Conservation (phyloP, 2,113 vertebrate species). For the Amphilophus citrinellus region DNA sequence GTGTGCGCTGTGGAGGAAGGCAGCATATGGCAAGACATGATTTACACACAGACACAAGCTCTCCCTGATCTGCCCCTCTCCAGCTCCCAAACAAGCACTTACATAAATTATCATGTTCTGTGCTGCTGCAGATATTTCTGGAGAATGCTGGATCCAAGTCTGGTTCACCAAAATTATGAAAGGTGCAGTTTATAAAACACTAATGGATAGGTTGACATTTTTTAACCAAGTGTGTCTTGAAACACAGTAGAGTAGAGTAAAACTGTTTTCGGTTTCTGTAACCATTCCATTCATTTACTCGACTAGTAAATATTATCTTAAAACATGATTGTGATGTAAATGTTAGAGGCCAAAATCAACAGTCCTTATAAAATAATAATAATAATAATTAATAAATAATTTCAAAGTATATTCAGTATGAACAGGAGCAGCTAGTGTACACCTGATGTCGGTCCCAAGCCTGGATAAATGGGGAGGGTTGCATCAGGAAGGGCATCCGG, state of each 20-base stretch:
- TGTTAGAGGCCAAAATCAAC: background rate
- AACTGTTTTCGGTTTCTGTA: background rate
- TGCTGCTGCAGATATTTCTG: slow-evolving; percentile 30
- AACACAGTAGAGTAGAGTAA: background rate
- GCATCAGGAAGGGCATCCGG: background rate
- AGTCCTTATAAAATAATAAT: background rate
- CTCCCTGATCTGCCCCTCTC: slow-evolving; percentile 15
- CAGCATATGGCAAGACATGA: slow-evolving; percentile 69
- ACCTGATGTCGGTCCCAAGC: background rate
- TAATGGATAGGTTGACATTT: background rate
- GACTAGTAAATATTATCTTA: background rate
- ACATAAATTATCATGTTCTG: slow-evolving; percentile 66
- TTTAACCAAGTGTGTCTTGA: background rate
- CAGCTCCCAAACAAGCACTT: slow-evolving; percentile 52
- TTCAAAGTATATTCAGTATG: background rate
- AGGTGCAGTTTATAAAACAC: background rate
- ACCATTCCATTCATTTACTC: background rate
- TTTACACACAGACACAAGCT: slow-evolving; percentile 60
- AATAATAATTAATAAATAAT: background rate
- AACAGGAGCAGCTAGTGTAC: background rate
- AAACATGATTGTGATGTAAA: background rate
- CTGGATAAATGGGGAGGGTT: background rate
- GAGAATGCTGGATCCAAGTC: slow-evolving; percentile 3
- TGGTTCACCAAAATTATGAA: background rate
- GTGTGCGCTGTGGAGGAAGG: slow-evolving; percentile 44